Percentiles rank a stretch among this genome's conserved stretches.
phyloP scores from a whole-genome alignment of 2,797 vertebrate species.

The Sebastes elongatus region DNA sequence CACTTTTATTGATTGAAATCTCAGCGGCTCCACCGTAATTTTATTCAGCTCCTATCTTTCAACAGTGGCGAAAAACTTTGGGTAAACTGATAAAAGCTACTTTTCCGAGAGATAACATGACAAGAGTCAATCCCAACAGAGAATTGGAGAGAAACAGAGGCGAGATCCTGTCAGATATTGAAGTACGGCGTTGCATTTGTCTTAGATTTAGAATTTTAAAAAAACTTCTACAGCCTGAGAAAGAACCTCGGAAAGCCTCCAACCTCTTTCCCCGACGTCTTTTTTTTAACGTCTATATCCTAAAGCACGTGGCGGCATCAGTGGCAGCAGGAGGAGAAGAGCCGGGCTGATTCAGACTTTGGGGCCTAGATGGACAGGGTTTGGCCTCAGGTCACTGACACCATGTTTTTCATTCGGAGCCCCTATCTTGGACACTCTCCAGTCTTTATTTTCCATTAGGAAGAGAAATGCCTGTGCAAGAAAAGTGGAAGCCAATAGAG shows the following conservation, averaged over 20 bases:
- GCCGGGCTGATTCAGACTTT: slow-evolving; percentile 1
- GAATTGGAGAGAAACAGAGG: neutral
- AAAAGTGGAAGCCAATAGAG: slow-evolving; percentile 38
- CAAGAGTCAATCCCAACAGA: neutral
- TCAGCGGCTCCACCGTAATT: slow-evolving; percentile 32
- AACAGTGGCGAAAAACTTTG: slow-evolving; percentile 11
- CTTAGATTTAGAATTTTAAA: neutral
- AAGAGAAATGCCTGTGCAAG: slow-evolving; percentile 57
- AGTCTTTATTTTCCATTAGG: slow-evolving; percentile 73
- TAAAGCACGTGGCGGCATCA: neutral
- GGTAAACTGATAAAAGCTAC: slow-evolving; percentile 18
- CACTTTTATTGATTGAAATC: slow-evolving; percentile 54
- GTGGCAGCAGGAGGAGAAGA: neutral
- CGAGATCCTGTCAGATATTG: neutral
- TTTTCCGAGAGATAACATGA: slow-evolving; percentile 18
- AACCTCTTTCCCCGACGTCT: neutral
- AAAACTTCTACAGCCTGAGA: neutral
- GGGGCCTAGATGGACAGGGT: slow-evolving; percentile 44
- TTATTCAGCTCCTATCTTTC: slow-evolving; percentile 18
- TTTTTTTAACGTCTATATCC: slow-evolving; percentile 17
- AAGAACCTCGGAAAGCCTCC: neutral
- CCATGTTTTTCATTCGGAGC: slow-evolving; percentile 70
- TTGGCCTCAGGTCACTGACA: slow-evolving; percentile 58
- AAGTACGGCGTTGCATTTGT: neutral
- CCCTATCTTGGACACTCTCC: slow-evolving; percentile 53